phyloP scores from a whole-genome alignment of 2,888 invertebrate species.

The Ceramica pisi region DNA sequence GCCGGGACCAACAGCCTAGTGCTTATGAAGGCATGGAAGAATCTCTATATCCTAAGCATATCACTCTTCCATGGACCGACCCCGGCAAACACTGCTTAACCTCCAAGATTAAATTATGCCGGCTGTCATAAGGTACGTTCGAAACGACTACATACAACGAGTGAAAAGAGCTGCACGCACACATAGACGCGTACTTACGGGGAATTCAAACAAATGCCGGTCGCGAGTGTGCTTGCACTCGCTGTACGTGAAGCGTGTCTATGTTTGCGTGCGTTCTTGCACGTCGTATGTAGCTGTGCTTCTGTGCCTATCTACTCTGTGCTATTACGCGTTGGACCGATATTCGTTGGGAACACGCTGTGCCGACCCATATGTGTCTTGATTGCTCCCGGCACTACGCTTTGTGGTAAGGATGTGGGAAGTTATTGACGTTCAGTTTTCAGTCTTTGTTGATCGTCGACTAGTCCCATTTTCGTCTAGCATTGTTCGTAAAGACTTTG shows the following conservation, averaged over 20 bases:
- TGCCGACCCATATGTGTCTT: slow-evolving; percentile 68
- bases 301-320: slow-evolving; percentile 26
- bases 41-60: no score
- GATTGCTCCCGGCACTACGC: slow-evolving; percentile 68
- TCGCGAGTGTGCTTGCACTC: not conserved
- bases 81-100: no score
- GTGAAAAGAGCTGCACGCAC: no score
- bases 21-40: no score
- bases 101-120: not conserved
- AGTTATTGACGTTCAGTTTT: slow-evolving; percentile 30
- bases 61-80: no score
- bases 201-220: not conserved
- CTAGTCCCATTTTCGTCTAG: slow-evolving; percentile 22
- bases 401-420: slow-evolving; percentile 41
- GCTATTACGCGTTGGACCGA: slow-evolving; percentile 34
- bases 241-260: not conserved
- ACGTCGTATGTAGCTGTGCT: not conserved
- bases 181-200: not conserved
- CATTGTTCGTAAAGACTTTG: not conserved
- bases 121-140: no score
- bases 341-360: slow-evolving; percentile 59
- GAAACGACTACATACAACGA: no score
- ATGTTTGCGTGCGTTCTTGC: not conserved
- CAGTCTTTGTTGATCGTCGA: slow-evolving; percentile 4
- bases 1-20: no score